phyloP scores from a whole-genome alignment of 2,113 vertebrate species.

The Beaufortia kweichowensis region DNA sequence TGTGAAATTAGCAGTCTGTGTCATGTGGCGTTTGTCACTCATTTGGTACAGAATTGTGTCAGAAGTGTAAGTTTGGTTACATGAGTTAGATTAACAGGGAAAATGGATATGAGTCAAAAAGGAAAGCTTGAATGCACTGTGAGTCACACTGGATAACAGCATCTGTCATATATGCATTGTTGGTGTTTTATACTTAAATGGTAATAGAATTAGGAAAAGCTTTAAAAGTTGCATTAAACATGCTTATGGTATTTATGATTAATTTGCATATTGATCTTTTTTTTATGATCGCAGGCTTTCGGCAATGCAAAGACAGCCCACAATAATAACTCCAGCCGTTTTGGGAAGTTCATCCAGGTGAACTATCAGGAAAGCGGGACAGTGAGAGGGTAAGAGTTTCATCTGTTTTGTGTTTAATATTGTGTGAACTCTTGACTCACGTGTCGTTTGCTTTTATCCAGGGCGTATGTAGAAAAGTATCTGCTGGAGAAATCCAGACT shows the following conservation, averaged over 20 bases:
- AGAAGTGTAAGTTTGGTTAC: no score
- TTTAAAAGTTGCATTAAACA: not conserved
- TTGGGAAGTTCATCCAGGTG: constrained; percentile 98
- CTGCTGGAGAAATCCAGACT: constrained; percentile 96
- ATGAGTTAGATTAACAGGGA: no score
- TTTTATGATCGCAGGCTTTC: constrained; percentile 84
- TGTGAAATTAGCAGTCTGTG: no score
- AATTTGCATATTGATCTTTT: not conserved
- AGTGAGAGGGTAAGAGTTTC: constrained; percentile 87
- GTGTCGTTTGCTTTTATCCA: constrained; percentile 65
- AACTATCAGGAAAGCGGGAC: constrained; percentile 99
- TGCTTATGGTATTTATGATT: not conserved
- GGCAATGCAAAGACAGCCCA: constrained; percentile 98
- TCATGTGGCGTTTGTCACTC: no score
- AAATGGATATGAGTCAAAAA: no score
- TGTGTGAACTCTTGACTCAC: not conserved
- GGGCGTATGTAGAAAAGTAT: constrained; percentile 98
- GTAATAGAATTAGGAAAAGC: no score
- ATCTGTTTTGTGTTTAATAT: not conserved
- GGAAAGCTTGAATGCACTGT: no score
- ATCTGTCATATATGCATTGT: no score
- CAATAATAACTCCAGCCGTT: constrained; percentile 99
- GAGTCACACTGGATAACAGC: no score
- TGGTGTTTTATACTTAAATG: no score
- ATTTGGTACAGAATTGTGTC: no score